A percentile compares a stretch with the other conserved stretches of the same genome.
Conservation (phyloP, 2,797 vertebrate genomes). For the Fundulus diaphanus region DNA sequence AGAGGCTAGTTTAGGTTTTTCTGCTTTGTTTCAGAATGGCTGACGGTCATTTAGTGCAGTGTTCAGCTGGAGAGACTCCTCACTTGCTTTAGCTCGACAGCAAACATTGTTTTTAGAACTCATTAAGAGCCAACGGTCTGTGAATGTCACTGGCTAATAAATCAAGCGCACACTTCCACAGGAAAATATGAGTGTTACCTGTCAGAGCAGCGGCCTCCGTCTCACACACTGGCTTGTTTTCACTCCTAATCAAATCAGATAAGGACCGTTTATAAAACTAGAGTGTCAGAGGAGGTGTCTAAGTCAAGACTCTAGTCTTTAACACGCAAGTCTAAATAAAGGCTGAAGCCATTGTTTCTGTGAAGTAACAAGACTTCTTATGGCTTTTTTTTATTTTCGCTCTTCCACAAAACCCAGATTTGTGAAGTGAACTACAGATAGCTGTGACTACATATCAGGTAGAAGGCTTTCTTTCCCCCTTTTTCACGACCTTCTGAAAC, state of each 20-base stretch:
- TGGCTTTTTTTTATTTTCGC: background rate
- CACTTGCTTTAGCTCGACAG: background rate
- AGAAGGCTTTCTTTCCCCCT: background rate
- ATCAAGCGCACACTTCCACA: background rate
- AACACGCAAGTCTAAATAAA: background rate
- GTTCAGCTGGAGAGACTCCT: background rate
- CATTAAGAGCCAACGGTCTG: background rate
- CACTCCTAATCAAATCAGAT: background rate
- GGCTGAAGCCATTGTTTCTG: background rate
- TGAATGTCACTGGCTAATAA: background rate
- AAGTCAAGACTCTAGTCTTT: background rate
- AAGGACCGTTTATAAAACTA: background rate
- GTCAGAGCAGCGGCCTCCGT: background rate
- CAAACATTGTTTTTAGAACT: background rate
- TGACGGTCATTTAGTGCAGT: background rate
- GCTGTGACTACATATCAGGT: background rate
- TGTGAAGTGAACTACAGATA: background rate
- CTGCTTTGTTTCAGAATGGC: background rate
- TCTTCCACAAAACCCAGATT: background rate
- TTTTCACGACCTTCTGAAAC: constrained; percentile 44
- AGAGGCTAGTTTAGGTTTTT: background rate
- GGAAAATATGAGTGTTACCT: background rate
- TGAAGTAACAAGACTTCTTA: background rate
- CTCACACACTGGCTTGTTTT: background rate
- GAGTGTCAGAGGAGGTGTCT: background rate